phyloP scores from a whole-genome alignment of 1,140 invertebrate genomes.

The Danaus plexippus region DNA sequence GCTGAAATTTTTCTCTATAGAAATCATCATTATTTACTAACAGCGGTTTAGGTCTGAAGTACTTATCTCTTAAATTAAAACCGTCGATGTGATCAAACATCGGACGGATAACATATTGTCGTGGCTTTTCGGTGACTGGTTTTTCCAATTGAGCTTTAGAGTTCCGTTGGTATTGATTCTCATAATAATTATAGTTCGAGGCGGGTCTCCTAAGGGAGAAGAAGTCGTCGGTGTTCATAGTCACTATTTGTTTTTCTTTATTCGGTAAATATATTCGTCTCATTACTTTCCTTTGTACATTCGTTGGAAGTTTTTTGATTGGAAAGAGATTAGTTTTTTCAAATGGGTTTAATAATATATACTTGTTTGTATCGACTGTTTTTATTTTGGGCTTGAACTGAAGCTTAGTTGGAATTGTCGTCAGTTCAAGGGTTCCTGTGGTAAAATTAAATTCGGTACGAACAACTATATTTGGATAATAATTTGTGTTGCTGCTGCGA shows the following conservation, averaged over 20 bases:
- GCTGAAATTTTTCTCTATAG: constrained; percentile 24
- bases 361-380: background rate
- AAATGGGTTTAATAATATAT: constrained; percentile 23
- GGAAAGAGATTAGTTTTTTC: constrained; percentile 33
- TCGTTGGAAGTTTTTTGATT: constrained; percentile 17
- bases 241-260: constrained; percentile 25
- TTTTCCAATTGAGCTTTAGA: constrained; percentile 12
- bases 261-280: constrained; percentile 26
- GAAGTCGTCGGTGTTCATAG: constrained; percentile 36
- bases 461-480: no score
- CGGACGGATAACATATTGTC: constrained; percentile 24
- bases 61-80: constrained; percentile 11
- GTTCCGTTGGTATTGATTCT: background rate
- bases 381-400: no score
- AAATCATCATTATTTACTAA: constrained; percentile 23
- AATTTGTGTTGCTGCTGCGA: no score
- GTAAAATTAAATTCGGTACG: no score
- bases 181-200: constrained; percentile 10
- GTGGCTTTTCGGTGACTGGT: constrained; percentile 13
- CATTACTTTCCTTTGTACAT: constrained; percentile 24
- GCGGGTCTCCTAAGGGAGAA: constrained; percentile 25
- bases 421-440: no score
- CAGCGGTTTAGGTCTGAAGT: constrained; percentile 25
- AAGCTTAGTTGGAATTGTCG: no score
- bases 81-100: constrained; percentile 26